Evolutionary conservation across 2,113 vertebrate species (phyloP), one percentile per base, ranked within the genome.

Genomic region (Sinocyclocheilus anophthalmus): DNA sequence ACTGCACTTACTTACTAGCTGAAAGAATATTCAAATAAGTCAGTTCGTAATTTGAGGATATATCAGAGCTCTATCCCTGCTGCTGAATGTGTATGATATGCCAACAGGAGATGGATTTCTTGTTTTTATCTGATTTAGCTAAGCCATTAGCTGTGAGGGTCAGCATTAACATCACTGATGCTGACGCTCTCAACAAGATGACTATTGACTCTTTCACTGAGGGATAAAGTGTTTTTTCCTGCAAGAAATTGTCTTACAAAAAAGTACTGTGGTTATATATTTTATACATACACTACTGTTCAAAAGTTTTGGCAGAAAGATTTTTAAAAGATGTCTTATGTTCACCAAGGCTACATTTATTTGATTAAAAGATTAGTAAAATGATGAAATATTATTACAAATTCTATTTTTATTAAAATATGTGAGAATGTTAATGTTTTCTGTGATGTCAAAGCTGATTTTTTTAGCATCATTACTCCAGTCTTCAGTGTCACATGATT

Each of bases 171-270:
- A 70, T 78, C 78, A 65, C 37, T 75, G 69, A 75, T 81, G 53
- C 78, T 86, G 77, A 81, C 20, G 63, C 24, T 85, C 16, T 75
- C 24, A 70, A 53, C 24, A 70, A 10, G 50, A 70, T 42, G 30
- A 72, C 50, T n/a, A 81, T 86, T 63, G 78, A 53, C 78, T 75
- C 24, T 78, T 76, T 69, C 61, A 50, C 75, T 0, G 53, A 69
- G 83, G 57, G 59, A 70, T 55, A 77, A 69, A 85, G 45, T 6
- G 39, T 37, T 69, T 85, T 85, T 69, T 39, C 12, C 76, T 42
- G 16, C 37, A 61, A n/a, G 50, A n/a, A 61, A 61, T 8, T 61
- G 3, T 3, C 0, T 59, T 59, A 6, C 75, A 30, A n/a, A 45
- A 75, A 30, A 72, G 30, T 20, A 39, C 30, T 39, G 75, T 24